Evolutionary conservation across 2,113 vertebrate species (phyloP).

Genomic region (Pycnonotus jocosus): DNA sequence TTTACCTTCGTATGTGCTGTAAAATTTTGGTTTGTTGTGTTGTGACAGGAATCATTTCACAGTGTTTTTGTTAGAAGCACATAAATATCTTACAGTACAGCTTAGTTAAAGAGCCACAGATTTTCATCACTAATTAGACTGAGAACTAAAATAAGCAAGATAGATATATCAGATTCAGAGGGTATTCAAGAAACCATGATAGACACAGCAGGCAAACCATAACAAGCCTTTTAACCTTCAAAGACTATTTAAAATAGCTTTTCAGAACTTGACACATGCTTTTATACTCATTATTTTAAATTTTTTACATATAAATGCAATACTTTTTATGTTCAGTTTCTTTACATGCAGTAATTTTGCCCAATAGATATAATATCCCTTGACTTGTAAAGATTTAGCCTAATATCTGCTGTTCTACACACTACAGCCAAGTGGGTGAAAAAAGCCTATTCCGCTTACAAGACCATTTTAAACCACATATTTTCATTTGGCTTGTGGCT

Average conservation of each 20-base stretch:
- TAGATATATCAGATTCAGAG: neutral
- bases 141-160: conserved; percentile 8
- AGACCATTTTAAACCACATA: neutral
- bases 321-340: conserved; percentile 53
- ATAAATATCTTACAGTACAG: neutral
- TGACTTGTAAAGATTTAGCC: conserved; percentile 42
- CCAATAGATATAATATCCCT: conserved; percentile 7
- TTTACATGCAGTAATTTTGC: conserved; percentile 26
- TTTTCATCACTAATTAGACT: conserved; percentile 26
- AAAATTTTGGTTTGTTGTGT: conserved; percentile 19
- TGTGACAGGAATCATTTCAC: conserved; percentile 25
- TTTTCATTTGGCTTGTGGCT: conserved; percentile 19
- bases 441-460: neutral
- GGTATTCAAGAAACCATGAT: conserved; percentile 1
- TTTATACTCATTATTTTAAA: conserved; percentile 45
- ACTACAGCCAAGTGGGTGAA: conserved; percentile 49
- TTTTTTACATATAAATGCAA: conserved; percentile 51
- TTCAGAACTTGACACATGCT: conserved; percentile 35
- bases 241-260: conserved; percentile 38
- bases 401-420: conserved; percentile 40
- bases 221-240: conserved; percentile 23
- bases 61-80: conserved; percentile 41
- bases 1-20: conserved; percentile 50
- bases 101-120: conserved; percentile 38
- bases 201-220: conserved; percentile 2